Conservation (phyloP, 2,113 vertebrate genomes). For the Eulacestoma nigropectus region DNA sequence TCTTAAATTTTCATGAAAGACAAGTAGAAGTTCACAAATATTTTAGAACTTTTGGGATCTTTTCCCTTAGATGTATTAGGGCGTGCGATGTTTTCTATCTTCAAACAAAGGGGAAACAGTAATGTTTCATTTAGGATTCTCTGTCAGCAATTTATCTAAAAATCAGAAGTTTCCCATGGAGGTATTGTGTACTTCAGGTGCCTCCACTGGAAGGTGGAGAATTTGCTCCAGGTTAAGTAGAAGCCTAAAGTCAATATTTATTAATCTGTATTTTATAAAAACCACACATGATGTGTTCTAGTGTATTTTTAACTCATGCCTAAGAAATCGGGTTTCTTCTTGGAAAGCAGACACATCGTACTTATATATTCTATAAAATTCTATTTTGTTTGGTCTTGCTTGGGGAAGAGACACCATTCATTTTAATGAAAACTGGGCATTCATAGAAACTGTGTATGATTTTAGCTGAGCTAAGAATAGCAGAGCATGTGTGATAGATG, state of each 20-base stretch:
- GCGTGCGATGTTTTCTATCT: not conserved
- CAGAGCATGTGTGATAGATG: not conserved
- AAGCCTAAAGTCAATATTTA: not conserved
- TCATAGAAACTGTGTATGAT: not conserved
- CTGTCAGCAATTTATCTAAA: not conserved
- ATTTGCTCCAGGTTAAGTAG: not conserved
- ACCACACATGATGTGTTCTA: not conserved
- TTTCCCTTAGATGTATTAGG: not conserved
- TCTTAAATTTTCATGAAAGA: not conserved
- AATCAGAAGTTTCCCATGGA: not conserved
- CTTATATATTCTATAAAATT: not conserved
- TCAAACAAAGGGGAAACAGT: not conserved
- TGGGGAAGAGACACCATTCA: not conserved
- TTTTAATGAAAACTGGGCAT: not conserved
- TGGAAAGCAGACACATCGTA: not conserved
- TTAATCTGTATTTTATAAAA: not conserved
- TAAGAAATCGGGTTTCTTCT: not conserved
- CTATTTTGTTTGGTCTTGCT: not conserved
- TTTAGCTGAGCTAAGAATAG: slow-evolving; percentile 37
- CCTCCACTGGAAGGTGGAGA: not conserved
- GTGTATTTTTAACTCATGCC: not conserved
- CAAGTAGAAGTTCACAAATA: not conserved
- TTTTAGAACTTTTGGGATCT: not conserved
- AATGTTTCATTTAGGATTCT: not conserved
- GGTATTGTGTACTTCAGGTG: not conserved